Evolutionary conservation across 2,797 vertebrate genomes (phyloP), one percentile per base, ranked within the genome.

Genomic region (Falco biarmicus): DNA sequence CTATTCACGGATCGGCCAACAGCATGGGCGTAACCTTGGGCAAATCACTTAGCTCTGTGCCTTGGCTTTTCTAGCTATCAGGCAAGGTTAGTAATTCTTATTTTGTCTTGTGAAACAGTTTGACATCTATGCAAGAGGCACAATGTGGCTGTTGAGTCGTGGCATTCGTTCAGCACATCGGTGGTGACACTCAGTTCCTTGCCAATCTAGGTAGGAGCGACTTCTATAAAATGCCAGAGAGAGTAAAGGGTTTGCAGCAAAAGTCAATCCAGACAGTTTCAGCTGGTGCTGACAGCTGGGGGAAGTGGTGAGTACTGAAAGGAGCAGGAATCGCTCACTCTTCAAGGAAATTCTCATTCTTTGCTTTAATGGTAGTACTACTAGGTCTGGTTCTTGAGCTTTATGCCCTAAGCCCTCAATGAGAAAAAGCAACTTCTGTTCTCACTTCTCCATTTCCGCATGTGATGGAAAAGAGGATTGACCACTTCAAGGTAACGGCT

Each of bases 1-100:
- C n/a, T 78, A 8, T 39, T 71, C 50, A 41, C 25, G 0, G 0
- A 21, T 47, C 31, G 34, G 50, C 45, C 47, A 82, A 66, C 0
- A 3, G 64, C n/a, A 31, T 4, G 9, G 32, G 22, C 32, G 15
- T 26, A 82, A 79, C 32, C 43, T 11, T 32, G 18, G n/a, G 74
- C 41, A 71, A 84, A 84, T 53, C 31, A 53, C 10, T 31, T 68
- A 57, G n/a, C 34, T 65, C 59, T 65, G 13, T 1, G 2, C 66
- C 39, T 69, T 50, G 13, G 11, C 18, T 60, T 78, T 88, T 70
- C 41, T 57, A 13, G 29, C 68, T 74, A 4, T 43, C 24, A 71
- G 65, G n/a, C 57, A 86, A 68, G 13, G 11, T 48, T 61, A 81
- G 10, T 61, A 92, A 87, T 39, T 76, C 45, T 78, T 88, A 34